phyloP scores from a whole-genome alignment of 2,113 vertebrate species.

The Chlorocebus sabaeus region DNA sequence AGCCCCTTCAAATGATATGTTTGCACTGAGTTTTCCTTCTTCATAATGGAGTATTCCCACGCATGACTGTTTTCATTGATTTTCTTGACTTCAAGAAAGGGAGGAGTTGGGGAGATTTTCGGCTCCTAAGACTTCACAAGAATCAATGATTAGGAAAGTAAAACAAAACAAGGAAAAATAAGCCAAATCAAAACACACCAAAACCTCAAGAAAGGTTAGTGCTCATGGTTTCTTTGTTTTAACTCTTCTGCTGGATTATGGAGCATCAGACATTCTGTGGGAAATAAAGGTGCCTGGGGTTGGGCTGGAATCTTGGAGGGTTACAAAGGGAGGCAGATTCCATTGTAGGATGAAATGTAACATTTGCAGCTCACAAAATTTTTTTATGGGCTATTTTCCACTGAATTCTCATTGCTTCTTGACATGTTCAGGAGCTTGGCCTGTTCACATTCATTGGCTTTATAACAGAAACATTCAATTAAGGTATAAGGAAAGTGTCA shows the following conservation, averaged over 20 bases:
- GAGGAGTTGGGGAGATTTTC: background rate
- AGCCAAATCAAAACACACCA: background rate
- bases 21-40: conserved; percentile 22
- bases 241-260: conserved; percentile 19
- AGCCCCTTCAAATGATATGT: background rate
- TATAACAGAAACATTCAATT: background rate
- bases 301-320: background rate
- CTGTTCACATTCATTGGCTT: background rate
- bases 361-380: background rate
- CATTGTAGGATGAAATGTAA: background rate
- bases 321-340: background rate
- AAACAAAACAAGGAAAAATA: background rate
- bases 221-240: conserved; percentile 22
- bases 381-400: conserved; percentile 2
- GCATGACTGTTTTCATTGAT: conserved; percentile 14
- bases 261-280: background rate
- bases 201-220: background rate
- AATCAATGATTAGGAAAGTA: conserved; percentile 41
- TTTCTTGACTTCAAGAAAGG: conserved; percentile 43
- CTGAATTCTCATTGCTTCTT: background rate
- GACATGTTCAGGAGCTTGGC: background rate
- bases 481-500: background rate
- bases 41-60: background rate
- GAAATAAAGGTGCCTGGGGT: background rate
- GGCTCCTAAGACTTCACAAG: conserved; percentile 21